Base-by-base conservation (phyloP, 2,888 invertebrate species). In the Hymenopus coronatus region DNA sequence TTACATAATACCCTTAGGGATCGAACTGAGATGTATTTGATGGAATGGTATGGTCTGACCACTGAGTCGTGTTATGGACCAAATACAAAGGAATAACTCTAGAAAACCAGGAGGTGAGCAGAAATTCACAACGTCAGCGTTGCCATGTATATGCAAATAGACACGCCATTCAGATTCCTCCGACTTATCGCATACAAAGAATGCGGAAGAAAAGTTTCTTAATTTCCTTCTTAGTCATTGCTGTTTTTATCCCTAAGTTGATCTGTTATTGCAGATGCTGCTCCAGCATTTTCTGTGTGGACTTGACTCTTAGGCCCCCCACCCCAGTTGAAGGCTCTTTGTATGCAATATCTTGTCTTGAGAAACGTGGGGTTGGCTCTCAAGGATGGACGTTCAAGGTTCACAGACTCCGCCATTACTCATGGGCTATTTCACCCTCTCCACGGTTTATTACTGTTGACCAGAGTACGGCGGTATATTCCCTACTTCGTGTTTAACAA, bases 351-450 rank as follows among this genome's bases (percentile, higher is more conserved):
- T 70, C 54, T 70, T 70, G 54, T 70, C 54, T 70, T 70, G 40
- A 40, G 40, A 40, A 40, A 40, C 40, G 9, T 40, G 54, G 54
- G 15, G 15, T 15, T 15, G 54, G 54, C 20, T 70, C 54, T 70
- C 27, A 85, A 46, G 54, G 86, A 86, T 86, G 81, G 81, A 86
- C 86, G 86, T 81, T 28, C 70, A 70, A 81, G 28, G 81, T 86
- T 70, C 70, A 86, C 28, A 25, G 30, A 8, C 81, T 28, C 30
- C 14, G 86, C 81, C 28, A 86, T 86, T 70, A 70, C 81, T 86
- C 86, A 86, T 15, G 81, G 85, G 70, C 28, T 70, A 86, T 86
- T 86, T 70, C 84, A 30, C 30, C 84, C 84, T 81, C 86, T 86
- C 20, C 86, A 28, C 70, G 54, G 86, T 54, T 86, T 70, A 86